phyloP scores from a whole-genome alignment of 2,888 invertebrate species.

The Pegoplata infirma region DNA sequence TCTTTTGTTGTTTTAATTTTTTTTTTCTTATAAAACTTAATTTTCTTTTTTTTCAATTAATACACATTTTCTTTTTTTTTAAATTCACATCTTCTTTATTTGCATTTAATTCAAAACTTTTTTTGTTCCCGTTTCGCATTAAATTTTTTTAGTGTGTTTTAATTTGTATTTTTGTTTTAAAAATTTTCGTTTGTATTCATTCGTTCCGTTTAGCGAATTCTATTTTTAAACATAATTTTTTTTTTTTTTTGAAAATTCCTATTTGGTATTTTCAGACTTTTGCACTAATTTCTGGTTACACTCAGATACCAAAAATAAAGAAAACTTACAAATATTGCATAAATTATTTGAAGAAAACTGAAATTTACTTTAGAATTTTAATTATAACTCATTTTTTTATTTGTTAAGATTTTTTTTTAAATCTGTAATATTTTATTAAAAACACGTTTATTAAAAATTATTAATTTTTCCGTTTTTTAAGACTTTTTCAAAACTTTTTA shows the following conservation, averaged over 20 bases:
- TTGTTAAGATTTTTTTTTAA: not conserved
- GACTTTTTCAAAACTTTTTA: not conserved
- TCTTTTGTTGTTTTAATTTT: not conserved
- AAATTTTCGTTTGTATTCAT: conserved; percentile 52
- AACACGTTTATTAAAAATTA: not conserved
- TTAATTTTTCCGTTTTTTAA: not conserved
- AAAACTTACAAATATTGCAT: conserved; percentile 52
- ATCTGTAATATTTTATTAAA: not conserved
- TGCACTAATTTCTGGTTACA: conserved; percentile 59
- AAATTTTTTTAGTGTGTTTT: not conserved
- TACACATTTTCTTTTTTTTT: conserved; percentile 10
- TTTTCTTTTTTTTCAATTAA: no score
- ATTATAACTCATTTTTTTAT: not conserved
- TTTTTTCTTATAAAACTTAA: no score
- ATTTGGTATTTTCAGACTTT: conserved; percentile 68
- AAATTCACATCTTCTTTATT: not conserved
- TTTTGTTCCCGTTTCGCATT: not conserved
- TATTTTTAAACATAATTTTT: conserved; percentile 70
- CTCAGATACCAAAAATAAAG: conserved; percentile 43
- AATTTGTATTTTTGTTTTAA: conserved; percentile 65
- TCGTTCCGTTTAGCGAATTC: conserved; percentile 72
- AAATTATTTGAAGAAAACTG: no score
- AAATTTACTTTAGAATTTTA: conserved; percentile 26
- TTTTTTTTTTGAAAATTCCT: conserved; percentile 70
- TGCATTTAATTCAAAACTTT: conserved; percentile 13